These are phyloP conservation scores for Willisornis vidua DNA, from an alignment of 2,113 vertebrate species.

Conservation along the genomic window DNA sequence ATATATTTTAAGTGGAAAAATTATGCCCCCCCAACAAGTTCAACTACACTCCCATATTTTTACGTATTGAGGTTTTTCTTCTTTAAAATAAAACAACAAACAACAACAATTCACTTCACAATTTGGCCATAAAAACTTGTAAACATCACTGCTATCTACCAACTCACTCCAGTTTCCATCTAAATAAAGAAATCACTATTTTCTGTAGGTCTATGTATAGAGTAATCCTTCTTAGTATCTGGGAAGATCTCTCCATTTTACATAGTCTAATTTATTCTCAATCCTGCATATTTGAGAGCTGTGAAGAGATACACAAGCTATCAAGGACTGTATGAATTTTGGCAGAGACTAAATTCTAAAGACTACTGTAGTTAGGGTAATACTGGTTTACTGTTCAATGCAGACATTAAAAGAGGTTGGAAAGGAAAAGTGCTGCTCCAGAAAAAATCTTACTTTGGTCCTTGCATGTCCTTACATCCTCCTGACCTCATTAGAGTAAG, in stretches of 20 bases:
- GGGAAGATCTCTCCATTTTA: neutral
- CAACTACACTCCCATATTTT: neutral
- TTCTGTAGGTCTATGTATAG: neutral
- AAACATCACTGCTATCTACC: neutral
- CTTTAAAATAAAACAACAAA: neutral
- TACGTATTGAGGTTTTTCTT: neutral
- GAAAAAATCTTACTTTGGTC: neutral
- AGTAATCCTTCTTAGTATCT: neutral
- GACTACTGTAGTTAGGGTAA: neutral
- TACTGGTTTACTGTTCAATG: neutral
- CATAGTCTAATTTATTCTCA: neutral
- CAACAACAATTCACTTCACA: neutral
- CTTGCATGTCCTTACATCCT: neutral
- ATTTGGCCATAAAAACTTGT: neutral
- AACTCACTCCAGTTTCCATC: neutral
- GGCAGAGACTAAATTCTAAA: neutral
- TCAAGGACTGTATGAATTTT: neutral
- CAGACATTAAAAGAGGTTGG: neutral
- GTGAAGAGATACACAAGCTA: neutral
- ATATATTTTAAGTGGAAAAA: neutral
- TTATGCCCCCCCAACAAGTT: neutral
- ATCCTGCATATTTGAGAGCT: neutral
- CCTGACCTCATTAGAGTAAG: neutral
- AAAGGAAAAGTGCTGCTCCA: neutral
- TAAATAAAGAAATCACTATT: neutral